Base-by-base conservation (phyloP, 1,140 invertebrate genomes). In the Patella vulgata region DNA sequence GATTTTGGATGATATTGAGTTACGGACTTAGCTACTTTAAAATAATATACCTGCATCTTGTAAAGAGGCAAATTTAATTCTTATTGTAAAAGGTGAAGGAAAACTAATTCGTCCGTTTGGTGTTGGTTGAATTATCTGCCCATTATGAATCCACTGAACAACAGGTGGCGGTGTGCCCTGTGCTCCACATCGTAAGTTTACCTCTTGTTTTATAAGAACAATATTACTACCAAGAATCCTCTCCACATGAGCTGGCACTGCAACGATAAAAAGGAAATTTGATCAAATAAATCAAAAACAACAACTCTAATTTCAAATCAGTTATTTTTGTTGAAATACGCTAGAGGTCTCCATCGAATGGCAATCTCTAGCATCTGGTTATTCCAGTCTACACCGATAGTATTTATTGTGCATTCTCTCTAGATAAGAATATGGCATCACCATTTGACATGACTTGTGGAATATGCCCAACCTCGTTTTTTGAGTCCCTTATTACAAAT, bases 41-140 rank as follows among this genome's bases (percentile, higher is more conserved):
- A n/a, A n/a, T n/a, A n/a, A n/a, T n/a, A 6, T 60, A 74, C 72
- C 69, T 60, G 47, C 52, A 63, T 74, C 72, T 11, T 36, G 36
- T 19, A 23, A 23, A 21, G 54, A 50, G 1, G 48, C 50, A 56
- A 70, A 63, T 50, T 61, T 71, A 5, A 71, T 60, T n/a, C 64
- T n/a, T 11, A 74, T 46, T 30, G 36, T 53, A 11, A 56, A 36
- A 25, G n/a, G 39, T 21, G 40, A 50, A 25, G 70, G 66, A n/a
- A 71, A 54, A 9, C 25, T 36, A 8, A 74, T 53, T 51, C 72
- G 46, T 0, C 72, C 66, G 59, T 74, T 67, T 14, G 57, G 27
- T 25, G 58, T 52, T 14, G 61, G 33, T 12, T 19, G 1, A 8
- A 71, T 27, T 31, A 31, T 19, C 1, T 47, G n/a, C 3, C 66